A percentile compares a stretch with the other conserved stretches of the same genome.
Evolutionary conservation across 2,113 vertebrate species (phyloP).

Genomic region (Cebidichthys violaceus): DNA sequence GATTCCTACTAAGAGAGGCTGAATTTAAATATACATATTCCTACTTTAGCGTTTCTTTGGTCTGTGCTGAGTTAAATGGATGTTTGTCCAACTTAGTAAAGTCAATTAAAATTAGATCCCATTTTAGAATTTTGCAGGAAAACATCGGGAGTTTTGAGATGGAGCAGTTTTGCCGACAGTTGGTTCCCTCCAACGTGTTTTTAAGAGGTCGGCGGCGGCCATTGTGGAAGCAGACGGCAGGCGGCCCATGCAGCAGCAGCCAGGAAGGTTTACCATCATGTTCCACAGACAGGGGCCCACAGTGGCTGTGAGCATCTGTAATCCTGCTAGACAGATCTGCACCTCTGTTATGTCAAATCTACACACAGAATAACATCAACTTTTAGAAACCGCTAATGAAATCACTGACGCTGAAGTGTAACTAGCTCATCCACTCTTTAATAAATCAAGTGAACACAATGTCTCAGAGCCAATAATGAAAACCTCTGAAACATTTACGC

Average conservation of each 20-base stretch:
- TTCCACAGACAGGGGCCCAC: slow-evolving; percentile 64
- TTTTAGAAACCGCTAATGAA: slow-evolving; percentile 12
- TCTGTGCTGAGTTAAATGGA: background rate
- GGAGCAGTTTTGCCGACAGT: background rate
- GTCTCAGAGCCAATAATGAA: background rate
- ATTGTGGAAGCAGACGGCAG: slow-evolving; percentile 45
- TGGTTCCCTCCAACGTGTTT: background rate
- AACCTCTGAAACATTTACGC: background rate
- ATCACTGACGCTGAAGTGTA: background rate
- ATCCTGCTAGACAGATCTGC: slow-evolving; percentile 69
- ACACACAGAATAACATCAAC: slow-evolving; percentile 66
- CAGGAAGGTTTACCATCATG: slow-evolving; percentile 61
- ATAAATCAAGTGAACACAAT: background rate
- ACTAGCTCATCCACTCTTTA: background rate
- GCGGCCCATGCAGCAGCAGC: slow-evolving; percentile 49
- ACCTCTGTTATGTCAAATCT: slow-evolving; percentile 69
- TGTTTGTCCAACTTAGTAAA: background rate
- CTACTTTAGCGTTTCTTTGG: background rate
- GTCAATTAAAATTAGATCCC: too few relatives aligned
- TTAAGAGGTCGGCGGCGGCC: slow-evolving; percentile 3
- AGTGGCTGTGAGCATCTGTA: slow-evolving; percentile 62
- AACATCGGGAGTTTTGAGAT: background rate
- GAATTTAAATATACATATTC: background rate
- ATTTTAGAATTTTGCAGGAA: background rate
- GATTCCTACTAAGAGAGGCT: too few relatives aligned